phyloP scores from a whole-genome alignment of 2,113 vertebrate species.

The Calidris pygmaea region DNA sequence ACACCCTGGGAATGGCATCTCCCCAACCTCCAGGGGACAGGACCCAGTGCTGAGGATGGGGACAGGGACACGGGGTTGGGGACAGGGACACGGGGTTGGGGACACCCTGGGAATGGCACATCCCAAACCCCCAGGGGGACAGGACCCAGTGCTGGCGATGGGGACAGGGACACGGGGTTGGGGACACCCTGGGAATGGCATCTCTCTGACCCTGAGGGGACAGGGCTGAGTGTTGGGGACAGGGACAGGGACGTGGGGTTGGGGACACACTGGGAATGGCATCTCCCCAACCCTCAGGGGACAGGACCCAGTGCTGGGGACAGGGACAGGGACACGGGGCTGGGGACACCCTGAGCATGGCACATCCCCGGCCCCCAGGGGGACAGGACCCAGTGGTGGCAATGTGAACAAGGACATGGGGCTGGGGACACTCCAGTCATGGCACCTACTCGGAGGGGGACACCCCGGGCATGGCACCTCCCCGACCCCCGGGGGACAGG shows the following conservation, averaged over 20 bases:
- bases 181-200: not conserved
- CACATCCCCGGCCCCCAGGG: accelerated
- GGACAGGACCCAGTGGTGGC: too few species aligned
- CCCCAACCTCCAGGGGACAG: too few species aligned
- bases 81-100: not conserved
- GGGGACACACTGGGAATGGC: not conserved
- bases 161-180: not conserved
- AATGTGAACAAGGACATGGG: too few species aligned
- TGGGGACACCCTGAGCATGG: not conserved
- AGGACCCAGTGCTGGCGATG: too few species aligned
- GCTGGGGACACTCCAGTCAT: too few species aligned
- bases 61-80: too few species aligned
- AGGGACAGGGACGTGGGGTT: not conserved
- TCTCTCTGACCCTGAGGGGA: not conserved
- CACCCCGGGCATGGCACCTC: not conserved
- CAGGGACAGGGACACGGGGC: not conserved
- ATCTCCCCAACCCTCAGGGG: not conserved
- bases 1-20: not conserved
- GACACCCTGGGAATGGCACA: not conserved
- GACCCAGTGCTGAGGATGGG: too few species aligned
- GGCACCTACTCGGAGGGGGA: not conserved
- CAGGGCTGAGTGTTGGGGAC: not conserved
- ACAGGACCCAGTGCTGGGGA: not conserved
- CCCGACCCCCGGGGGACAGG: not conserved
- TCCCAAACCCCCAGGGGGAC: too few species aligned